Conservation (phyloP, 2,888 invertebrate species). For the Zhuqinia jingwanae region DNA sequence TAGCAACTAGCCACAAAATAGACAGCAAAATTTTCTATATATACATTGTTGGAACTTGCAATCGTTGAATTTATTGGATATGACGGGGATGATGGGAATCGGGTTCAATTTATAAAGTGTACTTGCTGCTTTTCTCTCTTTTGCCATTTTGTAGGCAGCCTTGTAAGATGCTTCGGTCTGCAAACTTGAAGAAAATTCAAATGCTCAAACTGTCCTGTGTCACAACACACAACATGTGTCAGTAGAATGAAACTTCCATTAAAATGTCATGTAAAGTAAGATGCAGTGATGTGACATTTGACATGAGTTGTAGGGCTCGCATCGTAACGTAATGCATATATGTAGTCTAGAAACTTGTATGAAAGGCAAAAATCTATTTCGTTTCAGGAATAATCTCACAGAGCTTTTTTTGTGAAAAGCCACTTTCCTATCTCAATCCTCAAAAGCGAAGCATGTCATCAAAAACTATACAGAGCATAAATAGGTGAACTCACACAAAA, state of each 20-base stretch:
- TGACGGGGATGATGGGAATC: no score
- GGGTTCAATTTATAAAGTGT: background rate
- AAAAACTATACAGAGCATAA: no score
- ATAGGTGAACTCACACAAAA: slow-evolving; percentile 68
- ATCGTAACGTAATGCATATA: background rate
- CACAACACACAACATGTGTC: background rate
- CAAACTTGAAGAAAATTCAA: slow-evolving; percentile 37
- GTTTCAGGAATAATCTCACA: background rate
- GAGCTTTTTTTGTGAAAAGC: background rate
- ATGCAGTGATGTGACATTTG: slow-evolving; percentile 53
- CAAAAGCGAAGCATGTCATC: background rate
- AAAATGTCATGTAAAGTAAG: slow-evolving; percentile 60
- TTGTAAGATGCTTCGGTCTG: background rate
- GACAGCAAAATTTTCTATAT: no score
- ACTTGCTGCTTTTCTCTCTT: no score
- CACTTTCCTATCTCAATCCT: background rate
- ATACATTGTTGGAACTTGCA: no score
- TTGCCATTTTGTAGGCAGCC: background rate
- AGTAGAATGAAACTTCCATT: slow-evolving; percentile 60
- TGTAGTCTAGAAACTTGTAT: background rate
- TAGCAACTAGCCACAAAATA: no score
- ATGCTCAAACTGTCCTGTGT: slow-evolving; percentile 44
- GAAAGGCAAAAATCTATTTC: background rate
- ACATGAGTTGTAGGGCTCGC: background rate
- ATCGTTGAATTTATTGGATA: no score